Conservation (phyloP, 1,140 invertebrate species). For the Megathymus violae region DNA sequence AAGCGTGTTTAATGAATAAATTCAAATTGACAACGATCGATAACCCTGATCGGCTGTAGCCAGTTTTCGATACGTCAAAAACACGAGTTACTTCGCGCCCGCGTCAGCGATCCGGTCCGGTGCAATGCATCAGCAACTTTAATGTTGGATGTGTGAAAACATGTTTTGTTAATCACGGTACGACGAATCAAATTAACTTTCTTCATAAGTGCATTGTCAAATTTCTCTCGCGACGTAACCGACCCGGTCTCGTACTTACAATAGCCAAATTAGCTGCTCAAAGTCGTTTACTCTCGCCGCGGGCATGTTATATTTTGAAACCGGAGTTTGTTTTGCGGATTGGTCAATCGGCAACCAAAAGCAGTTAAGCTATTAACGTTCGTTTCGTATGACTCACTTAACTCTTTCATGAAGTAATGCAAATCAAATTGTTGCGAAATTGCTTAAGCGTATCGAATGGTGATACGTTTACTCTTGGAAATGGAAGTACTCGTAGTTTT, state of each 20-base stretch:
- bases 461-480: constrained; percentile 23
- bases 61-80: constrained; percentile 25
- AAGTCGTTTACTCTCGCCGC: constrained; percentile 25
- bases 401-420: constrained; percentile 41
- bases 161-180: constrained; percentile 64
- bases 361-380: constrained; percentile 43
- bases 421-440: constrained; percentile 46
- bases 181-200: constrained; percentile 68
- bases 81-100: constrained; percentile 5
- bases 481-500: constrained; percentile 28
- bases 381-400: constrained; percentile 40
- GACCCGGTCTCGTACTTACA: constrained; percentile 45
- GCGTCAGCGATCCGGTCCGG: constrained; percentile 12
- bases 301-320: constrained; percentile 18
- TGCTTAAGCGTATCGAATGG: constrained; percentile 7
- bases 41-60: constrained; percentile 18
- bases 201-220: constrained; percentile 74
- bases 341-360: constrained; percentile 36
- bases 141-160: constrained; percentile 48
- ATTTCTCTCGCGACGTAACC: constrained; percentile 63
- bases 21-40: constrained; percentile 3
- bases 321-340: constrained; percentile 32
- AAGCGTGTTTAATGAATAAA: constrained; percentile 1
- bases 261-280: constrained; percentile 53
- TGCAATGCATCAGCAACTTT: constrained; percentile 32